phyloP scores from a whole-genome alignment of 2,113 vertebrate species.

The Mesoclemmys tuberculata region DNA sequence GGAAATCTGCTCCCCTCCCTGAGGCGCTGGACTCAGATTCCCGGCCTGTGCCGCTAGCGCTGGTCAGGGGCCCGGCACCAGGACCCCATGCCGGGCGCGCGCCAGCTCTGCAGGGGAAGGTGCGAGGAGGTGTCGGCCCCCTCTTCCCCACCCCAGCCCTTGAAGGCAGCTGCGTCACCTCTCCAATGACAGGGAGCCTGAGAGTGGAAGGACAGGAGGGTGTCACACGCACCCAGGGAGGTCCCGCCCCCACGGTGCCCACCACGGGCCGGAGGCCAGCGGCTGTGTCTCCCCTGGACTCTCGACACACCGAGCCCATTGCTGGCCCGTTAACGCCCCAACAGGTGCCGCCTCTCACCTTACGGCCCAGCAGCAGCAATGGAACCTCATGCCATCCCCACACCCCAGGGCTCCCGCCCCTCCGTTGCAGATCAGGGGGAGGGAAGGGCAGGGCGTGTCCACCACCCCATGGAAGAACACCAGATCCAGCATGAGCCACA shows the following conservation, averaged over 20 bases:
- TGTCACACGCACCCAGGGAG: not conserved
- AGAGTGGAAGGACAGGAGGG: not conserved
- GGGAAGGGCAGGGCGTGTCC: not conserved
- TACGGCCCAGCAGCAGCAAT: not conserved
- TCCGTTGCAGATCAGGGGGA: accelerated
- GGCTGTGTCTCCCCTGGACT: not conserved
- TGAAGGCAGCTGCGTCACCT: not conserved
- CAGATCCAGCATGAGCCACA: no score
- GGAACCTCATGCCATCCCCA: not conserved
- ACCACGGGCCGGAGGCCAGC: not conserved
- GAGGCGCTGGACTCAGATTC: accelerated
- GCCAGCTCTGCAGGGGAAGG: accelerated
- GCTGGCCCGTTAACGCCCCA: accelerated
- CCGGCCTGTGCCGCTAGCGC: not conserved
- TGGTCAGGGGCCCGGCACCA: not conserved
- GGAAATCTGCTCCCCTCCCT: not conserved
- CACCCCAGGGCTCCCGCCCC: not conserved
- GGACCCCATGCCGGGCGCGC: accelerated
- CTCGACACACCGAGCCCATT: accelerated
- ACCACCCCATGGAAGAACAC: not conserved
- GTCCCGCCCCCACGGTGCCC: accelerated
- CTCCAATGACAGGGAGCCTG: accelerated
- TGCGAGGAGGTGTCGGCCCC: not conserved
- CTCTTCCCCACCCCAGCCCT: not conserved
- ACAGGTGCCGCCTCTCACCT: accelerated